phyloP scores from a whole-genome alignment of 1,140 invertebrate genomes.

The Idris sp. region DNA sequence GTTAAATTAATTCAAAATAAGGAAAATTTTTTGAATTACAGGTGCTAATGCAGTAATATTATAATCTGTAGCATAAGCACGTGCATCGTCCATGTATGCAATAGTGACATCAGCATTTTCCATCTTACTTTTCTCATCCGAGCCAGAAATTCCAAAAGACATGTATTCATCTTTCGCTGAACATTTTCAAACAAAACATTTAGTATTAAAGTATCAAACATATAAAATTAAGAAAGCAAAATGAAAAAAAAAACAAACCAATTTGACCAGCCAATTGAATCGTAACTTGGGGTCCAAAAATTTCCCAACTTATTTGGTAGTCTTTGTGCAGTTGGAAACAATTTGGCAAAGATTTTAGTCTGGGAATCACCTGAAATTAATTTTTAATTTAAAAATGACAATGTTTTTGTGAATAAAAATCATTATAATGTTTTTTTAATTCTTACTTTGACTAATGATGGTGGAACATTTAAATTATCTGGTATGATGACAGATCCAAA shows the following conservation, averaged over 20 bases:
- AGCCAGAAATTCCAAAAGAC: constrained; percentile 91
- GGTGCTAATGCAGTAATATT: constrained; percentile 91
- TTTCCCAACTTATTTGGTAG: constrained; percentile 91
- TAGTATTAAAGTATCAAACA: no score
- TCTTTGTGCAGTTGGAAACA: constrained; percentile 91
- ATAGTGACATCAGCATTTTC: constrained; percentile 90
- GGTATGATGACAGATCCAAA: constrained; percentile 89
- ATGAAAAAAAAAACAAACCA: no score
- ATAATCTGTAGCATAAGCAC: constrained; percentile 88
- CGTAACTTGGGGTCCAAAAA: constrained; percentile 92
- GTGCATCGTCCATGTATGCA: constrained; percentile 84
- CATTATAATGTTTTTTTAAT: background rate
- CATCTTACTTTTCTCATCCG: constrained; percentile 85
- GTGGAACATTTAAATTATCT: constrained; percentile 90
- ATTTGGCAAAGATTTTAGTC: constrained; percentile 85
- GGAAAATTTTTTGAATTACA: constrained; percentile 77
- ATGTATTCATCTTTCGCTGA: constrained; percentile 88
- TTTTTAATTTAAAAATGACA: constrained; percentile 5
- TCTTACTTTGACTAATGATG: constrained; percentile 83
- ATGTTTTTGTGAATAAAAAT: no score
- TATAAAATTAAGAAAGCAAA: no score
- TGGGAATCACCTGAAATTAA: constrained; percentile 68
- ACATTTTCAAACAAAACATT: constrained; percentile 10
- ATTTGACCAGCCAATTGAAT: constrained; percentile 91
- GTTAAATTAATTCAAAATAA: no score